A percentile compares a stretch with the other conserved stretches of the same genome.
Conservation (phyloP, 2,888 invertebrate species). For the Epinotia demarniana region DNA sequence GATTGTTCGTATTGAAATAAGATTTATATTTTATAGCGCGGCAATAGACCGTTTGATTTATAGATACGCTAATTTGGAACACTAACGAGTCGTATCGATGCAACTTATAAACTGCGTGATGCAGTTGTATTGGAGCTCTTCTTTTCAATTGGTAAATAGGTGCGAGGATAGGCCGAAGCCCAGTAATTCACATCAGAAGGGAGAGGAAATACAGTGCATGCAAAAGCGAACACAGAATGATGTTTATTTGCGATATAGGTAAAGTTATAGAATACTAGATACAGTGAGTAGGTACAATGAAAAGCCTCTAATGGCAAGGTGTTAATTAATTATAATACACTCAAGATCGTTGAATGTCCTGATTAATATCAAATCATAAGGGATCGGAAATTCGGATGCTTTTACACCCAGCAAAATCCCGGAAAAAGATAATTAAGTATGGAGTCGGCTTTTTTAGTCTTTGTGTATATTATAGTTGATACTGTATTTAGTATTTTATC, state of each 20-base stretch:
- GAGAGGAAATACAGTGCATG: conserved; percentile 27
- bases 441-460: too few species aligned
- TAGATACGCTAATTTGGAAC: conserved; percentile 40
- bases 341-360: too few species aligned
- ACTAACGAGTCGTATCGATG: conserved; percentile 56
- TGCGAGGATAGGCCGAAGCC: conserved; percentile 47
- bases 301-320: too few species aligned
- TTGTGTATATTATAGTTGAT: too few species aligned
- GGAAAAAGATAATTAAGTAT: too few species aligned
- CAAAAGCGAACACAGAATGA: conserved; percentile 31
- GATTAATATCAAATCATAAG: too few species aligned
- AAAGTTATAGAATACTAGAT: conserved; percentile 1
- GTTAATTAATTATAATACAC: too few species aligned
- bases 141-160: conserved; percentile 70
- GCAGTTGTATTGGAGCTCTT: conserved; percentile 53
- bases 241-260: conserved; percentile 12
- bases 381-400: too few species aligned
- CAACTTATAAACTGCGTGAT: conserved; percentile 54
- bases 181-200: conserved; percentile 22
- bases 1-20: conserved; percentile 2
- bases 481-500: too few species aligned
- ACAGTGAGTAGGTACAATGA: too few species aligned
- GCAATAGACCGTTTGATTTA: neutral
- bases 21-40: neutral
- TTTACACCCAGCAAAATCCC: too few species aligned